Evolutionary conservation across 2,113 vertebrate species (phyloP).

Genomic region (Cichladusa arquata): DNA sequence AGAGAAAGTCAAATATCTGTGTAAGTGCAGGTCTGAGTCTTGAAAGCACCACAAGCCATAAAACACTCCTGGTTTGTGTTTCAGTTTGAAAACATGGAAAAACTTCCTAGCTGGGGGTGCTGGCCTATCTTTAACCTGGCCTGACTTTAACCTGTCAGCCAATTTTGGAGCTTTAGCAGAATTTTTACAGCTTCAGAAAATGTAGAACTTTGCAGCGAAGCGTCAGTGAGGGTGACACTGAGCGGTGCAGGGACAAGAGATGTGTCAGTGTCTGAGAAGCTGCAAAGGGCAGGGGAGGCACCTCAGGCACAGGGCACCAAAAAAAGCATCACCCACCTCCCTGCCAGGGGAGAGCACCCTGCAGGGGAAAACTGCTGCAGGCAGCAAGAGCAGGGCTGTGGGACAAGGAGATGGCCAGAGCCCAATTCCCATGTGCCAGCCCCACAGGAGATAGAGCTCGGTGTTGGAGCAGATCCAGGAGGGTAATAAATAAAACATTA

Average conservation of each 20-base stretch:
- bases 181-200: neutral
- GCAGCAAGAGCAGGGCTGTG: neutral
- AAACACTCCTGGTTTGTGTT: neutral
- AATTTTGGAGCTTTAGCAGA: neutral
- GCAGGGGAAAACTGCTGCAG: neutral
- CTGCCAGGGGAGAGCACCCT: neutral
- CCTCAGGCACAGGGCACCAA: neutral
- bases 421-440: neutral
- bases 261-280: neutral
- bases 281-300: neutral
- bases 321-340: neutral
- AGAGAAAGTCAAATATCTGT: neutral
- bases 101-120: neutral
- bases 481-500: slow-evolving; percentile 17
- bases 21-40: neutral
- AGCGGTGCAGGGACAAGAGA: neutral
- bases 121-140: neutral
- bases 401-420: neutral
- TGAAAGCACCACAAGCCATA: neutral
- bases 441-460: neutral
- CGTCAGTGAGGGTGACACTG: neutral
- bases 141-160: neutral
- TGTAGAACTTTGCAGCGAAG: neutral
- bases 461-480: neutral
- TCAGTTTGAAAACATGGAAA: neutral